Evolutionary conservation across 2,888 invertebrate species (phyloP), one percentile per base, ranked within the genome.

Genomic region (Melangyna quadrimaculata): DNA sequence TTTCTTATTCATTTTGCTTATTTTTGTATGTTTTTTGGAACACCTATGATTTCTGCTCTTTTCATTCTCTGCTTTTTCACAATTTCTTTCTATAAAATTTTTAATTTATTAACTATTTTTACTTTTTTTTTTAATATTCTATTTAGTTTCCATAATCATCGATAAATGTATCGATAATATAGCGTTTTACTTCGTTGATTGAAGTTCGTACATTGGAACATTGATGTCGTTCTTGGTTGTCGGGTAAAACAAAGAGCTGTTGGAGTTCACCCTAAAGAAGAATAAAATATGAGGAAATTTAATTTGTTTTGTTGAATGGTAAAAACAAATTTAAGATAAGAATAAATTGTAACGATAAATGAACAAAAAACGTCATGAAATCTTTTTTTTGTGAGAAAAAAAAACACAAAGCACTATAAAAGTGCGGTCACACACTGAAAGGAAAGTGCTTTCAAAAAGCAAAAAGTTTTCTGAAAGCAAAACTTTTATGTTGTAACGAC

Each of bases 141-240:
- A 78, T 88, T n/a, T 90, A 91, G 88, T 92, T 92, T 87, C 89
- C 89, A 80, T 92, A 91, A 87, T 92, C 92, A 88, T 91, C 92
- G 87, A 92, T 92, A 87, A 92, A 92, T 81, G 92, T 92, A 87
- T 92, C 91, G 87, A 92, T 92, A 70, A 92, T 92, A 72, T 92
- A 92, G 59, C 92, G 90, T 88, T 92, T 92, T 32, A 92, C 92
- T 89, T 92, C 92, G 87, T 92, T 91, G 87, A 92, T 92, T 43
- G 91, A 91, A 75, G 90, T 92, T 57, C 91, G 89, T 69, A 90
- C 89, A 32, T 89, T 91, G 61, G 92, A 92, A 87, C 92, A 92
- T 87, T 92, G 92, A 72, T 90, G 88, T 12, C 91, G 89, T 87
- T 91, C 92, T 88, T 92, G 90, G 45, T 91, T 91, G 19, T 91